Base-by-base conservation (phyloP, 2,888 invertebrate species). In the Agrotis clavis region DNA sequence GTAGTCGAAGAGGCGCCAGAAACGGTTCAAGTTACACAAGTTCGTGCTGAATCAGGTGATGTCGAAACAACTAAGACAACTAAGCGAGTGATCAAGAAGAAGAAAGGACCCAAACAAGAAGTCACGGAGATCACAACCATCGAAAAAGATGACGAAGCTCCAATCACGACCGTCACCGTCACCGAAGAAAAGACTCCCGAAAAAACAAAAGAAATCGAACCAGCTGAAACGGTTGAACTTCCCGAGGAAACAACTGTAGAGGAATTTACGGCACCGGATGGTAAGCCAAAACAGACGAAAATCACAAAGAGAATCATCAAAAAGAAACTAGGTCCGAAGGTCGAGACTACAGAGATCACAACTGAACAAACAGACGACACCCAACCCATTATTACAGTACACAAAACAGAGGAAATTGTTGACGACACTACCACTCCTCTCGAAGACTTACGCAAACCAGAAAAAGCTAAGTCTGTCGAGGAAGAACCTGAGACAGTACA, bases 51-150 rank as follows among this genome's bases (percentile, higher is more conserved):
- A 30, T 3, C 4, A 5, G 30, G 30, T 5, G 30, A 30, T 5
- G 5, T 30, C 6, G 5, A 30, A 5, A 45, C 45, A 4, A 1
- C 75, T 1, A 47, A 75, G 0, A 57, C 64, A 3, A 67, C 71
- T 0, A 75, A 65, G 14, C 75, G 75, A 0, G 35, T 57, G 0
- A 62, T 77, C 13, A 75, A 71, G 7, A 77, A 75, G 41, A 66
- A 90, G 54, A 6, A 41, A 41, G 96, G 94, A 0, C 86, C 89
- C 0, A 95, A 95, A 68, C 88, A 93, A 72, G 95, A 95, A 82
- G 89, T 94, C 14, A 95, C 96, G 1, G 94, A 94, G 86, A 94
- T 94, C 9, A 90, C 93, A 1, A 96, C 96, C 11, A 88, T 93
- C 89, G 93, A 56, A 16, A 71, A 71, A 51, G 81, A 64, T 47